Evolutionary conservation across 1,140 invertebrate species (phyloP).

Genomic region (Tribolium madens): DNA sequence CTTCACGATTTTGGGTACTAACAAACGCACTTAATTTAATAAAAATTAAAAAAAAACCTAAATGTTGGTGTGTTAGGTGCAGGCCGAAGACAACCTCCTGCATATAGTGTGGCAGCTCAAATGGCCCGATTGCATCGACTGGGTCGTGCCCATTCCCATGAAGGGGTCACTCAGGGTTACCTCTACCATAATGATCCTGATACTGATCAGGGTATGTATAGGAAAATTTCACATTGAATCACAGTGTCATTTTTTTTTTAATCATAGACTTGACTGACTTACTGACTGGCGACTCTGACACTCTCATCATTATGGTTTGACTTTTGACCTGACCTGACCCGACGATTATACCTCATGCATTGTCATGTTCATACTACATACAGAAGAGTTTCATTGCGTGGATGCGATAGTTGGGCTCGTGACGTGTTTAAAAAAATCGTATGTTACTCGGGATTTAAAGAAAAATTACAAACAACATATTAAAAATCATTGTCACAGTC

Average conservation of each 20-base stretch:
- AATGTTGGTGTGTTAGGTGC: conserved; percentile 60
- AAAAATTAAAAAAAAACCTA: not conserved
- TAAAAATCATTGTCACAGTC: too few relatives aligned
- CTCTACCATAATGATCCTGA: conserved; percentile 79
- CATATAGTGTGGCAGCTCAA: conserved; percentile 84
- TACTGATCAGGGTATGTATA: conserved; percentile 72
- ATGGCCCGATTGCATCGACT: conserved; percentile 82
- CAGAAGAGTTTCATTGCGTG: not conserved
- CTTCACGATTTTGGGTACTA: not conserved
- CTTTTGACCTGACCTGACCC: conserved; percentile 31
- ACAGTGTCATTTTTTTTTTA: not conserved
- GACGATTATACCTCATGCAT: conserved; percentile 35
- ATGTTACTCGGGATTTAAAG: too few relatives aligned
- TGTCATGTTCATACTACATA: conserved; percentile 44
- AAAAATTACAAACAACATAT: too few relatives aligned
- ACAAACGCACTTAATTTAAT: not conserved
- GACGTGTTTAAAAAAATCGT: not conserved
- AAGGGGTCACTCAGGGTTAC: conserved; percentile 83
- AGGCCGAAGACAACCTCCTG: conserved; percentile 74
- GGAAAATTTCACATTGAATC: conserved; percentile 63
- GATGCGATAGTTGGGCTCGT: not conserved
- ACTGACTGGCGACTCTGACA: conserved; percentile 61
- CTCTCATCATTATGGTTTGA: conserved; percentile 64
- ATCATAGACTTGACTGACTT: conserved; percentile 40
- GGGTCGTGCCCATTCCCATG: conserved; percentile 86